phyloP scores from a whole-genome alignment of 1,140 invertebrate genomes.

The Tetramorium simillimum region DNA sequence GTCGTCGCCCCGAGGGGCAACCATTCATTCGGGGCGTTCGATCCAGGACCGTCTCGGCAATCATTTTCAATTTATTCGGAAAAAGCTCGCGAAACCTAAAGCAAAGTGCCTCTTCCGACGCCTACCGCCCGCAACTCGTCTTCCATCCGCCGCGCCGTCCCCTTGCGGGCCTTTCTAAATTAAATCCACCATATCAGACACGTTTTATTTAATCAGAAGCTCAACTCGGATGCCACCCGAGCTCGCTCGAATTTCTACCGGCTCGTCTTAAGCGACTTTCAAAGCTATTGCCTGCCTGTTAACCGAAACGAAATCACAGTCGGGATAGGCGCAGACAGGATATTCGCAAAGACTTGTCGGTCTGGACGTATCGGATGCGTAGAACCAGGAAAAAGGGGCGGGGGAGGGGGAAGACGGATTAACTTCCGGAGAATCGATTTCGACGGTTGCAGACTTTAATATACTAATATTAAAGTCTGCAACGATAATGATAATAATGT shows the following conservation, averaged over 20 bases:
- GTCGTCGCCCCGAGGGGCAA: constrained; percentile 51
- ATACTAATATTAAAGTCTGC: constrained; percentile 3
- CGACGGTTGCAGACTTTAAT: neutral
- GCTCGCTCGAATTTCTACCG: constrained; percentile 43
- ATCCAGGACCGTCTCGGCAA: constrained; percentile 77
- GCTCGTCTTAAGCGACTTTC: constrained; percentile 78
- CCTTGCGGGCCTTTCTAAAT: constrained; percentile 78
- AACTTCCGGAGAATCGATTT: constrained; percentile 45
- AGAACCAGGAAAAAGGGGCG: constrained; percentile 23
- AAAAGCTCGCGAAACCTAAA: constrained; percentile 65
- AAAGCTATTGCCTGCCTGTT: constrained; percentile 72
- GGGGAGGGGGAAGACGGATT: neutral
- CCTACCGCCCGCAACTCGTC: constrained; percentile 56
- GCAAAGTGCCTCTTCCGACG: constrained; percentile 63
- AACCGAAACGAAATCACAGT: constrained; percentile 73
- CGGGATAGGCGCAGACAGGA: constrained; percentile 68
- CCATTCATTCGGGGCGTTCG: constrained; percentile 73
- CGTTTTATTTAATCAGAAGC: constrained; percentile 83
- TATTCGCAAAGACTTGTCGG: constrained; percentile 57
- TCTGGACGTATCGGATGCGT: constrained; percentile 58
- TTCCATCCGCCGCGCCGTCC: constrained; percentile 27
- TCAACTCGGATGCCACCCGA: constrained; percentile 52
- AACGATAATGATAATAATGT: neutral
- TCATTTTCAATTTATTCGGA: constrained; percentile 82
- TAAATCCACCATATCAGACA: constrained; percentile 83